These are phyloP conservation scores for Stegastes partitus DNA, from an alignment of 2,113 vertebrate species.

Conservation along the genomic window DNA sequence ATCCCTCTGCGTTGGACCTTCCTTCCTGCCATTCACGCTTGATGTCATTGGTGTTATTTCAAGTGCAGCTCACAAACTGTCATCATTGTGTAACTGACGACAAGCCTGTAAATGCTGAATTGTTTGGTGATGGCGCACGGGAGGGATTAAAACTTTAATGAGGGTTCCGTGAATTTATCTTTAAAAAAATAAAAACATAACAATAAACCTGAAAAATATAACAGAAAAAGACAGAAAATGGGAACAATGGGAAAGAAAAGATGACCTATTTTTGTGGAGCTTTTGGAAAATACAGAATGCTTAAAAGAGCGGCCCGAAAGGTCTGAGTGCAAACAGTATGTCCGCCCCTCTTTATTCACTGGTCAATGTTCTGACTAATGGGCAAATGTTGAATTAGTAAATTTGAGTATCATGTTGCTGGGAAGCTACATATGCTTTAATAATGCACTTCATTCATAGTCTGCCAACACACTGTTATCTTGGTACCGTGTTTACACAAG, in stretches of 20 bases:
- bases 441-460: slow-evolving; percentile 24
- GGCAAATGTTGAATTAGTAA: slow-evolving; percentile 19
- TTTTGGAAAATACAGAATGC: neutral
- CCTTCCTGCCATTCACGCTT: slow-evolving; percentile 76
- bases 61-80: slow-evolving; percentile 43
- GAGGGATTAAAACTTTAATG: neutral
- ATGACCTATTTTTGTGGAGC: neutral
- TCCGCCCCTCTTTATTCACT: neutral
- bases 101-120: slow-evolving; percentile 1
- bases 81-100: slow-evolving; percentile 32
- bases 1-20: slow-evolving; percentile 53
- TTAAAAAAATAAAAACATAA: neutral
- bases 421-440: slow-evolving; percentile 27
- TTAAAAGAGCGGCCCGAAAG: slow-evolving; percentile 12
- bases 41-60: slow-evolving; percentile 68
- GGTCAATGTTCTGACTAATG: slow-evolving; percentile 21
- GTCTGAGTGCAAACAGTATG: neutral
- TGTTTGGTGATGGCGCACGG: neutral
- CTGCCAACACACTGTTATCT: slow-evolving; percentile 30
- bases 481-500: slow-evolving; percentile 28
- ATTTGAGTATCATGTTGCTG: slow-evolving; percentile 11
- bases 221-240: neutral
- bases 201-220: neutral
- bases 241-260: slow-evolving; percentile 1
- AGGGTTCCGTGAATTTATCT: neutral